A percentile compares a stretch with the other conserved stretches of the same genome.
Evolutionary conservation across 2,113 vertebrate species (phyloP).

Genomic region (Serilophus lunatus): DNA sequence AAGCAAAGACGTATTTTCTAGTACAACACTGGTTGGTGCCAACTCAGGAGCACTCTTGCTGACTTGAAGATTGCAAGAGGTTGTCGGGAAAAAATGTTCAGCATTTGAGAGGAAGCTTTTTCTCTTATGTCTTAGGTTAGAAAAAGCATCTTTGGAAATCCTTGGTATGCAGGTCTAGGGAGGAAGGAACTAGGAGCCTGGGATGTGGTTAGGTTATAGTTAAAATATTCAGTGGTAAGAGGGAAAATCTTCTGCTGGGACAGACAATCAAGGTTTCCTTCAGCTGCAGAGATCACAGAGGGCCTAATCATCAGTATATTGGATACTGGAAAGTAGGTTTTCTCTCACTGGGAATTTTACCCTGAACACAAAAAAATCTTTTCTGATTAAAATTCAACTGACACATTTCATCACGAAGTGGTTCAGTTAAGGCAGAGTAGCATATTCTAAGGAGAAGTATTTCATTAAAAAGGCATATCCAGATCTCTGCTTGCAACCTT

Average conservation of each 20-base stretch:
- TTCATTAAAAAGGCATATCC: not conserved
- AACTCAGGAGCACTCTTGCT: not conserved
- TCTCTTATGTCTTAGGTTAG: not conserved
- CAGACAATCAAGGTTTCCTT: not conserved
- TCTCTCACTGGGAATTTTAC: not conserved
- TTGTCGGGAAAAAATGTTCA: not conserved
- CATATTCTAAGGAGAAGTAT: not conserved
- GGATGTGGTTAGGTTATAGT: not conserved
- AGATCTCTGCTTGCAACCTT: not conserved
- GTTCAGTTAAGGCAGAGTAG: not conserved
- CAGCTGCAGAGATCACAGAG: not conserved
- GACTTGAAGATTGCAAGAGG: not conserved
- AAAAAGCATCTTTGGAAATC: not conserved
- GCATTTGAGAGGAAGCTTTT: not conserved
- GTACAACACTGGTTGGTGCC: not conserved
- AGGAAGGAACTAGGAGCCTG: not conserved
- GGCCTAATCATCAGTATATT: not conserved
- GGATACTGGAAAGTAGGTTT: not conserved
- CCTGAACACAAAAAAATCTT: not conserved
- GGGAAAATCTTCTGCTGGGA: not conserved
- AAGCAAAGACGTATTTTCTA: not conserved
- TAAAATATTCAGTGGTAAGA: not conserved
- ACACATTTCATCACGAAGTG: not conserved
- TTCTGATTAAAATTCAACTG: not conserved
- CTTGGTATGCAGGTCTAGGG: rapidly evolving